Evolutionary conservation across 2,797 vertebrate species (phyloP), one percentile per base, ranked within the genome.

Genomic region (Arctocebus calabarensis): DNA sequence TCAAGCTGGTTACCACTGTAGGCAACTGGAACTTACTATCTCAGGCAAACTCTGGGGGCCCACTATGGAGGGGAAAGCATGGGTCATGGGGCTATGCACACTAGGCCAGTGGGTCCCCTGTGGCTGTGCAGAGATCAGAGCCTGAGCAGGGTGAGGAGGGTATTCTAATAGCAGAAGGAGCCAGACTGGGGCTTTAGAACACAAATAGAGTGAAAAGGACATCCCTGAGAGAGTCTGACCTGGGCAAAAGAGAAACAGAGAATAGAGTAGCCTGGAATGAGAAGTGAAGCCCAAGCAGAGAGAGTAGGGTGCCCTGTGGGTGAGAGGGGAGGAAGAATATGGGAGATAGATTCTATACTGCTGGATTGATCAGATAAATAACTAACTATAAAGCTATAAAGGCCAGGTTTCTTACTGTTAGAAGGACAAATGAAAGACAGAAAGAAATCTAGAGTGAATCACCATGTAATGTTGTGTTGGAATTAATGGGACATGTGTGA

Each of bases 401-500:
- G 91, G 0, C 16, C 7, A 48, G 40, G 19, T 68, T 95, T 90
- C 61, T 83, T 29, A 55, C 1, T 78, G 9, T 84, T 34, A 37
- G 25, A 66, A 52, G 55, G 25, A 70, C 40, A 87, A 64, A 71
- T 70, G 81, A 81, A n/a, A 92, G 43, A 93, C 48, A 87, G 34
- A 8, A 19, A 85, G 84, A 29, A 29, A 84, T 68, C 34, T 90
- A 70, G 20, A 75, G 37, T 29, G 20, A 64, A 88, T 79, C 52
- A 37, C 20, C 13, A 9, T 40, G 4, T 74, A 37, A 16, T 64
- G 1, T 32, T 88, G 20, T 16, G 32, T 32, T 55, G 23, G 64
- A 89, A 78, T 92, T 82, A 84, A 59, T 73, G 32, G 16, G 62
- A 85, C 12, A 19, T 9, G 11, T 94, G 16, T 92, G 16, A 94